These are phyloP conservation scores for Characodon lateralis DNA, from an alignment of 2,797 vertebrate species.

Conservation along the genomic window DNA sequence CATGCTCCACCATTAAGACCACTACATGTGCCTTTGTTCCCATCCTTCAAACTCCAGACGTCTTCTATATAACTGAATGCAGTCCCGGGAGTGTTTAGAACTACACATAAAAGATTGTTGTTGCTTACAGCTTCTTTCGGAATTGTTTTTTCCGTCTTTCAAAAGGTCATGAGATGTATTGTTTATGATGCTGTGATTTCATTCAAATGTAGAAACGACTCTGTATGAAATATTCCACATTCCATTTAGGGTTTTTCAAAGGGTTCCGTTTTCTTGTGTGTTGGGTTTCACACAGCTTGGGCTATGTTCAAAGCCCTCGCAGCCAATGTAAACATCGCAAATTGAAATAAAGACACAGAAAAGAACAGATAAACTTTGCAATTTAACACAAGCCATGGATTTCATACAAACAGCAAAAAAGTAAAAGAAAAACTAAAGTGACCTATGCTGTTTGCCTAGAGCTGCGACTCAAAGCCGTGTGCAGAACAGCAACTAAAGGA, in stretches of 20 bases:
- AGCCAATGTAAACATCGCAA: conserved; percentile 50
- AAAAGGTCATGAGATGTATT: conserved; percentile 34
- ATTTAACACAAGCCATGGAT: neutral
- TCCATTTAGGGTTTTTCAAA: conserved; percentile 48
- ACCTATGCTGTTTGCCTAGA: conserved; percentile 20
- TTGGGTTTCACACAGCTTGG: conserved; percentile 44
- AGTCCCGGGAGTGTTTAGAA: neutral
- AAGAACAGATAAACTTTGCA: conserved; percentile 6
- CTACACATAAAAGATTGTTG: conserved; percentile 15
- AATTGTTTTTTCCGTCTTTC: conserved; percentile 1
- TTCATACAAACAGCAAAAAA: neutral
- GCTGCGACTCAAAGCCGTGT: conserved; percentile 30
- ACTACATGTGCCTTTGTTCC: conserved; percentile 32
- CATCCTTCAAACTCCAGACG: conserved; percentile 13
- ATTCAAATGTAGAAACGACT: conserved; percentile 48
- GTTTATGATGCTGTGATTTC: conserved; percentile 50
- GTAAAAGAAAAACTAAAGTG: conserved; percentile 34
- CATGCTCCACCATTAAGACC: conserved; percentile 64
- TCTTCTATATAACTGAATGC: conserved; percentile 22
- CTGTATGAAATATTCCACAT: conserved; percentile 43
- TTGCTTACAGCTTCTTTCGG: neutral
- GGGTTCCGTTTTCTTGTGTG: conserved; percentile 21
- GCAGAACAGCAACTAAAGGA: conserved; percentile 25
- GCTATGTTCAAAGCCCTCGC: conserved; percentile 53
- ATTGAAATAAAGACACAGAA: conserved; percentile 39